Conservation (phyloP, 1,140 invertebrate genomes). For the Archegozetes longisetosus region DNA sequence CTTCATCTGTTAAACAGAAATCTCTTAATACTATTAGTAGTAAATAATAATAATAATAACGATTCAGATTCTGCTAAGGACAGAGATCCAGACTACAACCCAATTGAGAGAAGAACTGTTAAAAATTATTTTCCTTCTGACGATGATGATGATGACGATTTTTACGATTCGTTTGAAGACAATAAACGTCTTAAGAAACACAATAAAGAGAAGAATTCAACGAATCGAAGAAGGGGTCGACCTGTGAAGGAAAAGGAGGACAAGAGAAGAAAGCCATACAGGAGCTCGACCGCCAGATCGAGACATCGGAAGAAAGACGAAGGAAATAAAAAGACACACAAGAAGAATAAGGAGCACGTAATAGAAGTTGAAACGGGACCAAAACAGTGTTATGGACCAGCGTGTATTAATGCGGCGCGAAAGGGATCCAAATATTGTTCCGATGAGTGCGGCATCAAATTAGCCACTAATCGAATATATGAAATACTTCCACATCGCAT, state of each 20-base stretch:
- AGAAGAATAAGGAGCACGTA: slow-evolving; percentile 15
- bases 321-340: slow-evolving; percentile 8
- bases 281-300: neutral
- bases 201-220: neutral
- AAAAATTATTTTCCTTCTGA: slow-evolving; percentile 5
- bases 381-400: slow-evolving; percentile 75
- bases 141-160: slow-evolving; percentile 13
- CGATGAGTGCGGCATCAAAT: slow-evolving; percentile 73
- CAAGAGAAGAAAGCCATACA: slow-evolving; percentile 6
- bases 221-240: neutral
- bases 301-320: neutral
- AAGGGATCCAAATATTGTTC: slow-evolving; percentile 87
- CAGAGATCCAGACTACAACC: slow-evolving; percentile 5
- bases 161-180: slow-evolving; percentile 12
- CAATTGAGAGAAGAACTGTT: neutral
- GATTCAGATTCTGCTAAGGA: slow-evolving; percentile 3
- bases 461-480: slow-evolving; percentile 52
- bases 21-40: too few species aligned
- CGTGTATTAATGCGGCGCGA: slow-evolving; percentile 57
- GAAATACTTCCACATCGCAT: slow-evolving; percentile 74
- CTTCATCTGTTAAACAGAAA: too few species aligned
- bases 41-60: slow-evolving; percentile 5
- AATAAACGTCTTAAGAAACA: neutral
- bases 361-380: slow-evolving; percentile 10
- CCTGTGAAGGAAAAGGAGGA: neutral